A percentile compares a stretch with the other conserved stretches of the same genome.
Conservation (phyloP, 2,888 invertebrate genomes). For the Eupithecia inturbata region DNA sequence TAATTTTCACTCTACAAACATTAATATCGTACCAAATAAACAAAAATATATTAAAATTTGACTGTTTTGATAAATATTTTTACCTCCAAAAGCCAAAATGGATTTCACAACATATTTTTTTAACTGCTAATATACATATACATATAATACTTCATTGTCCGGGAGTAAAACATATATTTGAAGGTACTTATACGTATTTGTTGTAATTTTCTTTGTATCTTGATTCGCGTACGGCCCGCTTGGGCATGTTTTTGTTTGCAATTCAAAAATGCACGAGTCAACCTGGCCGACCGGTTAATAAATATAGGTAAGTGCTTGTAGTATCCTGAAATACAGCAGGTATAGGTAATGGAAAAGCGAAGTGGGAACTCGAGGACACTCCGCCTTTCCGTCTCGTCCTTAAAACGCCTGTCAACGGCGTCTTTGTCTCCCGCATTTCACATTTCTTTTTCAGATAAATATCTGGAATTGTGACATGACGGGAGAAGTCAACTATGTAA, state of each 20-base stretch:
- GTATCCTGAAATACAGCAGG: not conserved
- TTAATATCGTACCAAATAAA: conserved; percentile 1
- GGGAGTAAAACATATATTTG: too few relatives aligned
- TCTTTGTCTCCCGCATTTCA: conserved; percentile 6
- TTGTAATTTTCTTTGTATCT: too few relatives aligned
- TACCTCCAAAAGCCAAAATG: not conserved
- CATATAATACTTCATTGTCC: too few relatives aligned
- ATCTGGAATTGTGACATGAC: conserved; percentile 8
- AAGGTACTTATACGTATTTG: too few relatives aligned
- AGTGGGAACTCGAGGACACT: conserved; percentile 2
- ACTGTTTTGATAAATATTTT: too few relatives aligned
- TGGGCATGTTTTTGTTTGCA: not conserved
- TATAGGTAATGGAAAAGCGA: conserved; percentile 2
- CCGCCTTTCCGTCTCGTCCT: not conserved
- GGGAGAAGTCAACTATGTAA: not conserved
- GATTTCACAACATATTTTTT: too few relatives aligned
- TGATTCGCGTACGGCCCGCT: too few relatives aligned
- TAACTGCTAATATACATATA: too few relatives aligned
- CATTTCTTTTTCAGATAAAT: conserved; percentile 9
- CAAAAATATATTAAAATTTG: not conserved
- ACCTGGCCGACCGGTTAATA: not conserved
- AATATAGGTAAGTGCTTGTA: not conserved
- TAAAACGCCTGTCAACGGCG: conserved; percentile 14
- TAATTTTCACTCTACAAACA: conserved; percentile 1
- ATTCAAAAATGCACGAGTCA: not conserved